A percentile compares a stretch with the other conserved stretches of the same genome.
Conservation (phyloP, 2,888 invertebrate species). For the Coecobrya sp. region DNA sequence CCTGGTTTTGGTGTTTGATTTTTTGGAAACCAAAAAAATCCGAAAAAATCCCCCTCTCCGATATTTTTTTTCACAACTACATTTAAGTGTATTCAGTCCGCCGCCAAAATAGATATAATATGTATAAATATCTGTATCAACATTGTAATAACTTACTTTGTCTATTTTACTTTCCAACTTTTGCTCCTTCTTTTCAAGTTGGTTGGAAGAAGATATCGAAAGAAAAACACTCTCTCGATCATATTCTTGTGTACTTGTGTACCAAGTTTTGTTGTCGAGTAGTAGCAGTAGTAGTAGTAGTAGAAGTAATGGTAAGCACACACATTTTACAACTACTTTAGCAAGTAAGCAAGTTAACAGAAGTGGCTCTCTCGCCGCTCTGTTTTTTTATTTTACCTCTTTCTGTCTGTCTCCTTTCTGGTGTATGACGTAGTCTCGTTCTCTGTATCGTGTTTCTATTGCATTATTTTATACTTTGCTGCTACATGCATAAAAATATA, state of each 20-base stretch:
- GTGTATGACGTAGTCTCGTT: slow-evolving; percentile 48
- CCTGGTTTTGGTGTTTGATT: background rate
- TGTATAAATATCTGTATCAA: slow-evolving; percentile 27
- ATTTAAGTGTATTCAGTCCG: background rate
- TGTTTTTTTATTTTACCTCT: slow-evolving; percentile 72
- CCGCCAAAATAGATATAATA: background rate
- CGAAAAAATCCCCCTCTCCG: background rate
- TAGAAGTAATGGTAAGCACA: slow-evolving; percentile 24
- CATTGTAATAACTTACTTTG: slow-evolving; percentile 45
- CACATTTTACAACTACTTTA: slow-evolving; percentile 55
- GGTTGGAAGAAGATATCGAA: slow-evolving; percentile 27
- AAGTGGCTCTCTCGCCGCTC: slow-evolving; percentile 65
- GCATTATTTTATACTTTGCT: slow-evolving; percentile 10
- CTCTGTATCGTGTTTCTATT: slow-evolving; percentile 33
- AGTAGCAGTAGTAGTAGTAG: slow-evolving; percentile 15
- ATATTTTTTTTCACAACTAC: background rate
- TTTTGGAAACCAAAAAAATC: slow-evolving; percentile 7
- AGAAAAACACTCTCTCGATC: slow-evolving; percentile 33
- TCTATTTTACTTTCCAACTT: slow-evolving; percentile 36
- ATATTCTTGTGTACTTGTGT: background rate
- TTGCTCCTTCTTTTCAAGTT: slow-evolving; percentile 37
- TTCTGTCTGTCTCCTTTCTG: slow-evolving; percentile 73
- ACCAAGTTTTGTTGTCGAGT: background rate
- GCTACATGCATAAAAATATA: slow-evolving; percentile 14
- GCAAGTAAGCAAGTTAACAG: slow-evolving; percentile 14